A percentile compares a stretch with the other conserved stretches of the same genome.
Conservation (phyloP, 1,140 invertebrate genomes). For the Elymnias hypermnestra region DNA sequence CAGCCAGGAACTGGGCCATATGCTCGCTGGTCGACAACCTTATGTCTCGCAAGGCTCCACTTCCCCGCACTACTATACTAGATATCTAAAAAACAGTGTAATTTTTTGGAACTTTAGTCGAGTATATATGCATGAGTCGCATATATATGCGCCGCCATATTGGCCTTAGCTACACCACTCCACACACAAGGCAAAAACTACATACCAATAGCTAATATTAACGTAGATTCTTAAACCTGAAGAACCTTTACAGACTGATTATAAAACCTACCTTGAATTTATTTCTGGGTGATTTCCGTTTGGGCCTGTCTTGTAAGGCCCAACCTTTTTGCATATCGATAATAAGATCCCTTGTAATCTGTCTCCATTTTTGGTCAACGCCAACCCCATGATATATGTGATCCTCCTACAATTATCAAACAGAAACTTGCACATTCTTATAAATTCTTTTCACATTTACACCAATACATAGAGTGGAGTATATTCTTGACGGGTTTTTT, state of each 20-base stretch:
- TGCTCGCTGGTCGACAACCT: slow-evolving; percentile 90
- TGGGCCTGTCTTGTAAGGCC: slow-evolving; percentile 80
- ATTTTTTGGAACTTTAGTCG: too few relatives aligned
- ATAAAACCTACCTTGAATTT: slow-evolving; percentile 81
- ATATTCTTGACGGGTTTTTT: too few relatives aligned
- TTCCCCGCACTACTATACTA: slow-evolving; percentile 83
- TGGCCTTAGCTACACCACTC: too few relatives aligned
- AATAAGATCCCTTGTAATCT: slow-evolving; percentile 90
- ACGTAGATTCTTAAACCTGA: too few relatives aligned
- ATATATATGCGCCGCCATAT: too few relatives aligned
- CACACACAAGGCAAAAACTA: too few relatives aligned
- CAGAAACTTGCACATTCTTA: neutral
- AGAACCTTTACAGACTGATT: neutral
- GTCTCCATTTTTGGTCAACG: slow-evolving; percentile 83
- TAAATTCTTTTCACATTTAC: neutral
- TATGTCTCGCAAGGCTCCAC: slow-evolving; percentile 88
- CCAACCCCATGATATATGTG: slow-evolving; percentile 94
- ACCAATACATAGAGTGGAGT: too few relatives aligned
- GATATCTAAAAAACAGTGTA: slow-evolving; percentile 73
- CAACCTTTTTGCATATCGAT: slow-evolving; percentile 95
- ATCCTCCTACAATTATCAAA: slow-evolving; percentile 73
- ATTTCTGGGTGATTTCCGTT: slow-evolving; percentile 84
- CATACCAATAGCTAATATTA: too few relatives aligned
- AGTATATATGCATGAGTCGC: too few relatives aligned
- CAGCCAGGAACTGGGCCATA: slow-evolving; percentile 92